These are phyloP conservation scores for Sprattus sprattus DNA, from an alignment of 2,113 vertebrate genomes.

Conservation along the genomic window DNA sequence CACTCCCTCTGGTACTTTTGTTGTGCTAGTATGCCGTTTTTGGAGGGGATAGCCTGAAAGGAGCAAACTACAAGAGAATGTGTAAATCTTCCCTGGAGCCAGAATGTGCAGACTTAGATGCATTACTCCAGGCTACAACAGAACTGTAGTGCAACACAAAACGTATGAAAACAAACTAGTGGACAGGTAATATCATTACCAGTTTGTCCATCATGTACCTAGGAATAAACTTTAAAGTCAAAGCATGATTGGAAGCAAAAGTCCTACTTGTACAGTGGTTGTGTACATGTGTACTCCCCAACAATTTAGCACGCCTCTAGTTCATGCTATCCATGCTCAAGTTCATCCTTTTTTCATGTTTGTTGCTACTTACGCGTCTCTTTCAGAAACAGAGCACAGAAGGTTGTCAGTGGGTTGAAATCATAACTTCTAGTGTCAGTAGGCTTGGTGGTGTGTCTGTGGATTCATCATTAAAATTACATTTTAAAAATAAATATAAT, in stretches of 20 bases:
- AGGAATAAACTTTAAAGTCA: not conserved
- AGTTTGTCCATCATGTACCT: not conserved
- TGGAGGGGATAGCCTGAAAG: not conserved
- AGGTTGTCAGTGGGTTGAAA: not conserved
- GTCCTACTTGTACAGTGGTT: not conserved
- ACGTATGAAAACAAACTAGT: not conserved
- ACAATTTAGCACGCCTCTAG: not conserved
- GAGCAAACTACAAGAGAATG: conserved; percentile 26
- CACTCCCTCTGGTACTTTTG: not conserved
- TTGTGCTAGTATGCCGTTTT: conserved; percentile 1
- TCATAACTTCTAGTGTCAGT: not conserved
- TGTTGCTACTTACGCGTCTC: not conserved
- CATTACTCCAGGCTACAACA: not conserved
- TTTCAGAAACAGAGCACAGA: not conserved
- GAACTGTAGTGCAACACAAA: not conserved
- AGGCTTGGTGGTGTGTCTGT: not conserved
- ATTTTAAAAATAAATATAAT: not conserved
- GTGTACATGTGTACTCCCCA: not conserved
- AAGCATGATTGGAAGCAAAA: not conserved
- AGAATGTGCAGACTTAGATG: not conserved
- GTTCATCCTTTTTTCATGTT: not conserved
- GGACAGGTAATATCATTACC: not conserved
- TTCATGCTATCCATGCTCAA: not conserved
- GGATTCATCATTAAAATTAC: not conserved
- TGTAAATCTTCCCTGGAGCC: not conserved